Evolutionary conservation across 2,113 vertebrate species (phyloP).

Genomic region (Heloderma charlesbogerti): DNA sequence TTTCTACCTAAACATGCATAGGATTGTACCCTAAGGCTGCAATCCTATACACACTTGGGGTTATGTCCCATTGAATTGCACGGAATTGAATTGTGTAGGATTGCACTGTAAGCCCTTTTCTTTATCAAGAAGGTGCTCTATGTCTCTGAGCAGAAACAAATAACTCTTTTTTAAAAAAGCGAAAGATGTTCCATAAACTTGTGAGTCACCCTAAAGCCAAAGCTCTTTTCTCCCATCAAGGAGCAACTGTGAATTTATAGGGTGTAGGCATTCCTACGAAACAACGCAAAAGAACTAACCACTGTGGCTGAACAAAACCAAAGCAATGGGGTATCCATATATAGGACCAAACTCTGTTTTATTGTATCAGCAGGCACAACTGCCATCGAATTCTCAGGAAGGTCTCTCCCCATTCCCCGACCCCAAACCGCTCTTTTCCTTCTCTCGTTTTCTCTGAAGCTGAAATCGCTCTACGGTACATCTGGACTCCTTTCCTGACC

Average conservation of each 20-base stretch:
- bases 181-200: too few species aligned
- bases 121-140: conserved; percentile 49
- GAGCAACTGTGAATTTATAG: conserved; percentile 68
- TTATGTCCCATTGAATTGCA: too few species aligned
- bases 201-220: background rate
- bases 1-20: too few species aligned
- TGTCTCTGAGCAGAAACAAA: conserved; percentile 40
- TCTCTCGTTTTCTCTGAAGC: conserved; percentile 50
- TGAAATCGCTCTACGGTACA: conserved; percentile 58
- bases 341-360: conserved; percentile 64
- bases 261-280: conserved; percentile 67
- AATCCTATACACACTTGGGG: too few species aligned
- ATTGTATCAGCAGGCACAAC: conserved; percentile 66
- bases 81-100: too few species aligned
- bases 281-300: conserved; percentile 65
- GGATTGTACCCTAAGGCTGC: too few species aligned
- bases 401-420: conserved; percentile 48
- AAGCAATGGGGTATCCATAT: conserved; percentile 58
- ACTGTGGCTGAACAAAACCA: conserved; percentile 58
- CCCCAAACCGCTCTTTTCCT: too few species aligned
- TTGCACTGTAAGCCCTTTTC: background rate
- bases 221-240: conserved; percentile 67
- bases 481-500: conserved; percentile 64
- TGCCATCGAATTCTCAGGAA: conserved; percentile 67
- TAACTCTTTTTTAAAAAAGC: conserved; percentile 12